These are phyloP conservation scores for Argyresthia goedartella DNA, from an alignment of 2,888 invertebrate genomes.

Conservation along the genomic window DNA sequence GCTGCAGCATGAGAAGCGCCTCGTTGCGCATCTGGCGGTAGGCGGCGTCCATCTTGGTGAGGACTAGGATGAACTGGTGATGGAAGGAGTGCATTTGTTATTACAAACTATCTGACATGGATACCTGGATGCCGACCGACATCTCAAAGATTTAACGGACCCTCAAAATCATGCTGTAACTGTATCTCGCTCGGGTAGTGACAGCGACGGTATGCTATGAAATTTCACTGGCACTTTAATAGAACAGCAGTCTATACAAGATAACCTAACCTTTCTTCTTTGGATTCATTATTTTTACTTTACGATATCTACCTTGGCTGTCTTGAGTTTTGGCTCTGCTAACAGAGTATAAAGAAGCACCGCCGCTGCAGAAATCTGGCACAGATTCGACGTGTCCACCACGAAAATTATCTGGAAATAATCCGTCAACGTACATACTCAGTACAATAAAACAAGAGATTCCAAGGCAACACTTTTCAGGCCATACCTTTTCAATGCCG, in stretches of 20 bases:
- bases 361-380: constrained; percentile 88
- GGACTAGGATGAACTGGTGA: constrained; percentile 76
- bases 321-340: constrained; percentile 77
- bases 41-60: constrained; percentile 88
- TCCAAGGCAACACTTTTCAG: not conserved
- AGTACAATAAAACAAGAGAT: too few species aligned
- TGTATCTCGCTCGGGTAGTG: too few species aligned
- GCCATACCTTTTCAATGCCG: constrained; percentile 67
- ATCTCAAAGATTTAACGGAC: too few species aligned
- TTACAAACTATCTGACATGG: too few species aligned
- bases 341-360: constrained; percentile 83
- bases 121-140: too few species aligned
- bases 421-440: not conserved
- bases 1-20: constrained; percentile 85
- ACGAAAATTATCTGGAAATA: constrained; percentile 77
- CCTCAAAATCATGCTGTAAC: too few species aligned
- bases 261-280: too few species aligned
- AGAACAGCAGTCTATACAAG: too few species aligned
- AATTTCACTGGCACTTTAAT: too few species aligned
- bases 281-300: too few species aligned
- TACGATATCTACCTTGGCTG: constrained; percentile 75
- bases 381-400: constrained; percentile 86
- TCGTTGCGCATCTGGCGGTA: constrained; percentile 91
- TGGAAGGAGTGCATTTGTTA: not conserved
- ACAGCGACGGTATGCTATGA: too few species aligned